Conservation (phyloP, 2,888 invertebrate genomes). For the Drosophila picticornis region DNA sequence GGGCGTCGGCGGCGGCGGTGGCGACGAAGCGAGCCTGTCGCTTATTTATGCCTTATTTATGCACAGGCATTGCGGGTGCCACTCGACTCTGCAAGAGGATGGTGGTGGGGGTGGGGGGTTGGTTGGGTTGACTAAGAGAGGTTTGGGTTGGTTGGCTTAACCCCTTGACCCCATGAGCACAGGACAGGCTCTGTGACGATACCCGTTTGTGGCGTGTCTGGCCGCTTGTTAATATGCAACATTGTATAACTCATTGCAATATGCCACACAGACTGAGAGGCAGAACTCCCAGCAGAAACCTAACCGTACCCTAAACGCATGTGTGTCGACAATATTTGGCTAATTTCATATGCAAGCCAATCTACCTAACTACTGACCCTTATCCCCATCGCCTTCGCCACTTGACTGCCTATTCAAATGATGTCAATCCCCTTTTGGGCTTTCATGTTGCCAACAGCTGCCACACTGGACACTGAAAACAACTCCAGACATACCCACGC, state of each 20-base stretch:
- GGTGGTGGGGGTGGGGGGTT: not conserved
- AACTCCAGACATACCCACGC: not conserved
- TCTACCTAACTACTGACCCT: not conserved
- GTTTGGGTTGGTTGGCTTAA: not conserved
- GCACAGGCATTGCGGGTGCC: constrained; percentile 69
- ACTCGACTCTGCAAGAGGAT: not conserved
- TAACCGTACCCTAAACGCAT: constrained; percentile 22
- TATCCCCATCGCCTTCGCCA: not conserved
- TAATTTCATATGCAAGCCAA: constrained; percentile 62
- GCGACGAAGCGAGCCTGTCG: constrained; percentile 54
- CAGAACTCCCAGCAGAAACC: no score
- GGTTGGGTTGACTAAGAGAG: no score
- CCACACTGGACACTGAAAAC: constrained; percentile 23
- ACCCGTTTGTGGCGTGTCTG: constrained; percentile 21
- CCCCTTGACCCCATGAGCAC: not conserved
- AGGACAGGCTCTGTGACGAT: not conserved
- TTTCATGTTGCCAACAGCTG: constrained; percentile 53
- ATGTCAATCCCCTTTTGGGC: constrained; percentile 46
- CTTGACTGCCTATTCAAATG: constrained; percentile 20
- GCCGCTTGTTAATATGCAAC: constrained; percentile 73
- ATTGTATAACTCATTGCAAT: constrained; percentile 72
- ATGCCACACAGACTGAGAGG: no score
- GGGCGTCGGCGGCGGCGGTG: constrained; percentile 7
- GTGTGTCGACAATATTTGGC: constrained; percentile 59
- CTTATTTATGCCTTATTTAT: constrained; percentile 80